phyloP scores from a whole-genome alignment of 1,140 invertebrate genomes.

The Drosophila pandora region DNA sequence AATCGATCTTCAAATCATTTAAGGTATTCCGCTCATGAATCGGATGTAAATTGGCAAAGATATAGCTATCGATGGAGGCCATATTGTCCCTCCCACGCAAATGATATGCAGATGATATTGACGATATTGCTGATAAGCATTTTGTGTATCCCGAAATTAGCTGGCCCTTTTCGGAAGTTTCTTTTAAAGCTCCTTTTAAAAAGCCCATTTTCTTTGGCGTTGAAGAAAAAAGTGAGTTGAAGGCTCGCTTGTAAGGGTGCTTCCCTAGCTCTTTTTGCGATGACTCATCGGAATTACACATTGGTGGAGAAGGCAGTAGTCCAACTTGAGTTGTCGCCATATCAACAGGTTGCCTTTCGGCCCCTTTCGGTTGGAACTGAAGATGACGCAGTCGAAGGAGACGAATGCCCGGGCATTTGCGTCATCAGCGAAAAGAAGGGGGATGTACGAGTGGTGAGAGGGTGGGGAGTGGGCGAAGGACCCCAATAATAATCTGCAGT shows the following conservation, averaged over 20 bases:
- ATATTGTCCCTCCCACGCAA: no score
- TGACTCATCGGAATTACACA: conserved; percentile 41
- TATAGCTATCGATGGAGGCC: no score
- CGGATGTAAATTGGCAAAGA: no score
- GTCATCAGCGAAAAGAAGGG: conserved; percentile 24
- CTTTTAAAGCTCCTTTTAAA: neutral
- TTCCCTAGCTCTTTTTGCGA: conserved; percentile 9
- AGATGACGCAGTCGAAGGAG: conserved; percentile 25
- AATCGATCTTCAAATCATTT: no score
- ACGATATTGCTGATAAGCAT: no score
- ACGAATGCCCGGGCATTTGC: conserved; percentile 22
- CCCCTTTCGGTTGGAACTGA: neutral
- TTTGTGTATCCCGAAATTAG: no score
- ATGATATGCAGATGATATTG: no score
- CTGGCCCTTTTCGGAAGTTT: no score
- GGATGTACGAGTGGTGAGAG: no score
- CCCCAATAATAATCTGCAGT: conserved; percentile 50
- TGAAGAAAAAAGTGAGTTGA: conserved; percentile 4
- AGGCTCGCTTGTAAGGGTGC: conserved; percentile 17
- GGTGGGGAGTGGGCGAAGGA: neutral
- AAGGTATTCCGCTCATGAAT: no score
- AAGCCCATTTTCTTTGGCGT: conserved; percentile 12
- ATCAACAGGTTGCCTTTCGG: conserved; percentile 43
- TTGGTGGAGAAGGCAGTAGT: neutral
- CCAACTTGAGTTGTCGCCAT: conserved; percentile 39